phyloP scores from a whole-genome alignment of 1,140 invertebrate genomes.

The Rhysida immarginata region DNA sequence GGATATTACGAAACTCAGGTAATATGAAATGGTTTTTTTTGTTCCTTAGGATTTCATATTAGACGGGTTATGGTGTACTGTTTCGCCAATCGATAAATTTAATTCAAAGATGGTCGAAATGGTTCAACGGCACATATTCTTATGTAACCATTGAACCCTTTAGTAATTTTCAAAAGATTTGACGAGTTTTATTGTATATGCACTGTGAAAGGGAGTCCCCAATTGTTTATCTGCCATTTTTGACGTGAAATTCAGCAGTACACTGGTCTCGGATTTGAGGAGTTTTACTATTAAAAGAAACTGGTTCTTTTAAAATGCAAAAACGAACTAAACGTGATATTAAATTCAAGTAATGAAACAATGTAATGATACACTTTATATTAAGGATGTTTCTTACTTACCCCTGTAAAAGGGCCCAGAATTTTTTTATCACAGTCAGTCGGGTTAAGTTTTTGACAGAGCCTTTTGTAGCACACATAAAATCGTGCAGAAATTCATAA shows the following conservation, averaged over 20 bases:
- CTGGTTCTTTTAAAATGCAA: neutral
- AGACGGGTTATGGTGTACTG: too few species aligned
- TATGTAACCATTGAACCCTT: too few species aligned
- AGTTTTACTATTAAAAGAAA: neutral
- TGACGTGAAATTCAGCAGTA: neutral
- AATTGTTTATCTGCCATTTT: neutral
- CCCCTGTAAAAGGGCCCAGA: conserved; percentile 38
- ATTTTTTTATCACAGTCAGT: conserved; percentile 49
- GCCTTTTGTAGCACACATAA: conserved; percentile 51
- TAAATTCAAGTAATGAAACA: neutral
- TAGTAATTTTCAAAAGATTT: too few species aligned
- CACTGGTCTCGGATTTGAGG: neutral
- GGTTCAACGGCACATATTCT: too few species aligned
- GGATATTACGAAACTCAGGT: too few species aligned
- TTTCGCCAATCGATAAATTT: too few species aligned
- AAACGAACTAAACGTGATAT: neutral
- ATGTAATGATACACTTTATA: too few species aligned
- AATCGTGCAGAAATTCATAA: conserved; percentile 63
- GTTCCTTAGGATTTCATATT: too few species aligned
- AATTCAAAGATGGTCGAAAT: too few species aligned
- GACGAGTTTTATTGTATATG: too few species aligned
- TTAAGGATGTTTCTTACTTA: conserved; percentile 16
- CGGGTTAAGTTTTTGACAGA: conserved; percentile 50
- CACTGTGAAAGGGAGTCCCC: too few species aligned
- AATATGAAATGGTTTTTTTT: too few species aligned